These are phyloP conservation scores for Agrilus biguttatus DNA, from an alignment of 2,888 invertebrate species.

Conservation along the genomic window DNA sequence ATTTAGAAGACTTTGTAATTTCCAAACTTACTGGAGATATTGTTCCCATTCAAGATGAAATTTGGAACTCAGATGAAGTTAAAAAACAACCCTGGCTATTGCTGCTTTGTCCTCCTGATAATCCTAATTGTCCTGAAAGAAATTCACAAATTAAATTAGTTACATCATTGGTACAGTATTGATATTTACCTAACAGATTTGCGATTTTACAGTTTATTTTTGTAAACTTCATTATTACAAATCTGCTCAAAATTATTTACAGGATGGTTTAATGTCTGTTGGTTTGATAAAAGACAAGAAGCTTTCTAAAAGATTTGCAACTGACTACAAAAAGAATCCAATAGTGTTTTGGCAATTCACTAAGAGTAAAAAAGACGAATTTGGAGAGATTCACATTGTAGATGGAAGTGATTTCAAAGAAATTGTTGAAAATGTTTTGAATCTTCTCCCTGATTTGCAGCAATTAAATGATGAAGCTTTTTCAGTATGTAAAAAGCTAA, in stretches of 20 bases:
- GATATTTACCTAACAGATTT: not conserved
- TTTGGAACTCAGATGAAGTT: conserved; percentile 24
- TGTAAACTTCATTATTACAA: conserved; percentile 1
- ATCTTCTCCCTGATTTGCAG: conserved; percentile 44
- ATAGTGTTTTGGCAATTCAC: conserved; percentile 25
- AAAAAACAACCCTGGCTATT: conserved; percentile 37
- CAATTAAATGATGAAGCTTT: conserved; percentile 42
- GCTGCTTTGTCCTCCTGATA: conserved; percentile 41
- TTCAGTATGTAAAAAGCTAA: conserved; percentile 32
- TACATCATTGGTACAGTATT: conserved; percentile 47
- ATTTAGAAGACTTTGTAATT: conserved; percentile 48
- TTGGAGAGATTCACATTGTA: conserved; percentile 16
- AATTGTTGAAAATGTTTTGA: conserved; percentile 41
- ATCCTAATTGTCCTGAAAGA: conserved; percentile 37
- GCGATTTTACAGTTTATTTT: conserved; percentile 1
- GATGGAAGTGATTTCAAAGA: conserved; percentile 35
- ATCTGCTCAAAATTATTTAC: conserved; percentile 5
- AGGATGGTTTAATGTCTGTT: conserved; percentile 37
- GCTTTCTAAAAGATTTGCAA: conserved; percentile 34
- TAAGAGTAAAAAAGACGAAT: conserved; percentile 12
- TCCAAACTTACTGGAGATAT: conserved; percentile 36
- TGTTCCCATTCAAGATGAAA: conserved; percentile 26
- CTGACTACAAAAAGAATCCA: conserved; percentile 18
- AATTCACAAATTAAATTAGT: conserved; percentile 50
- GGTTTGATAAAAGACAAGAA: conserved; percentile 31